A percentile compares a stretch with the other conserved stretches of the same genome.
phyloP scores from a whole-genome alignment of 2,888 invertebrate species.

The Diadegma fenestrale region DNA sequence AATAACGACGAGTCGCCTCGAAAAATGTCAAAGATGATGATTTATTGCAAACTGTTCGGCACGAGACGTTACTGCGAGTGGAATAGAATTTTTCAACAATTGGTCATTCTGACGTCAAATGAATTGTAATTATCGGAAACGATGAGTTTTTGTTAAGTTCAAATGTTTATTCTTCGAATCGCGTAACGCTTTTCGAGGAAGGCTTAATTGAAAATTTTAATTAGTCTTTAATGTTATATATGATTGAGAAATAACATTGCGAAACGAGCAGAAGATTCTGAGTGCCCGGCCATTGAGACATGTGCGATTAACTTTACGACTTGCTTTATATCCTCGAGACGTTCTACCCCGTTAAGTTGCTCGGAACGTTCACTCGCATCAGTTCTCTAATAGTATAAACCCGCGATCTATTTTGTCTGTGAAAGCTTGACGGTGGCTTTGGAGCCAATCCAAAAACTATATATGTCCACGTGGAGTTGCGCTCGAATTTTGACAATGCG shows the following conservation, averaged over 20 bases:
- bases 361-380: constrained; percentile 46
- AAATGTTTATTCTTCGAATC: background rate
- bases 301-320: constrained; percentile 63
- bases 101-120: background rate
- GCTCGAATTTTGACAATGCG: constrained; percentile 38
- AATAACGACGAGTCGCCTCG: constrained; percentile 38
- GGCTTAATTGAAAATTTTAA: background rate
- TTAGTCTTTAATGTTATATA: constrained; percentile 2
- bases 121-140: background rate
- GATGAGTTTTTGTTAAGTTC: background rate
- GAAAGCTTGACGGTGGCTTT: constrained; percentile 39
- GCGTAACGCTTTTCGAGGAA: background rate
- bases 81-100: background rate
- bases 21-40: constrained; percentile 60
- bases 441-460: constrained; percentile 61
- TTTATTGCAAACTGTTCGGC: constrained; percentile 43
- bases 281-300: constrained; percentile 22
- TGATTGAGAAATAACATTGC: constrained; percentile 41
- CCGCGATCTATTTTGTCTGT: constrained; percentile 38
- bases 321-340: constrained; percentile 62
- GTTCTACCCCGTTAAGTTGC: constrained; percentile 60
- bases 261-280: constrained; percentile 32
- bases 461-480: background rate
- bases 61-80: background rate
- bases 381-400: constrained; percentile 54